These are phyloP conservation scores for Schrankia costaestrigalis DNA, from an alignment of 2,888 invertebrate genomes.

Conservation along the genomic window DNA sequence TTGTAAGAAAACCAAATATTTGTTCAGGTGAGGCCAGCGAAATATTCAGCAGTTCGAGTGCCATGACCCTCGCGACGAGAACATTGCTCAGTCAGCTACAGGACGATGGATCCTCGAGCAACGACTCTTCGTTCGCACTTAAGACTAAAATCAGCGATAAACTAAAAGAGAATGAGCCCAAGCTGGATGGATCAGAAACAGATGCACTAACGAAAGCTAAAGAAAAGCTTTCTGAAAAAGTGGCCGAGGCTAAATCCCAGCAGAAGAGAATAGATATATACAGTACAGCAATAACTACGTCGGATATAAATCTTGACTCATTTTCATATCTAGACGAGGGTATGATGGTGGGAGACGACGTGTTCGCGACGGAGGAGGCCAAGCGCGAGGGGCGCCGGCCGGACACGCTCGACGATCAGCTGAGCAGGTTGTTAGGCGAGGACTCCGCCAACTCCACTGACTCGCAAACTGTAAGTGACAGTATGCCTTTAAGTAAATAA, in stretches of 20 bases:
- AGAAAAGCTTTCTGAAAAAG: conserved; percentile 68
- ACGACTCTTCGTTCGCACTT: conserved; percentile 74
- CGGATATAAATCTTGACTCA: conserved; percentile 77
- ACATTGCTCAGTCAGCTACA: conserved; percentile 76
- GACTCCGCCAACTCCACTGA: conserved; percentile 60
- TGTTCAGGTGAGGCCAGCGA: conserved; percentile 70
- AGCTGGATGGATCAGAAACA: conserved; percentile 56
- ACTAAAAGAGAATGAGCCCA: conserved; percentile 44
- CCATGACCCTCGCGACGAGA: conserved; percentile 66
- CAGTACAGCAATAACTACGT: conserved; percentile 74
- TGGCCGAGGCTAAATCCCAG: conserved; percentile 64
- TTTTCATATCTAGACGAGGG: conserved; percentile 76
- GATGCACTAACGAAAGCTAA: conserved; percentile 70
- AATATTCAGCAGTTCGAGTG: conserved; percentile 61
- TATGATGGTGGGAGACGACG: conserved; percentile 71
- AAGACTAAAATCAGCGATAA: conserved; percentile 50
- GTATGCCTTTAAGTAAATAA: conserved; percentile 63
- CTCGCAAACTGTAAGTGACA: conserved; percentile 66
- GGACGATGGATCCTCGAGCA: conserved; percentile 77
- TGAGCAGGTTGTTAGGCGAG: conserved; percentile 60
- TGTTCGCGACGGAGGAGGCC: conserved; percentile 50
- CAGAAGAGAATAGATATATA: conserved; percentile 77
- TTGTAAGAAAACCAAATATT: conserved; percentile 39
- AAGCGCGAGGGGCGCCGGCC: conserved; percentile 46
- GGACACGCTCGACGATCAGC: conserved; percentile 56